Evolutionary conservation across 1,140 invertebrate genomes (phyloP).

Genomic region (Megalopta genalis): DNA sequence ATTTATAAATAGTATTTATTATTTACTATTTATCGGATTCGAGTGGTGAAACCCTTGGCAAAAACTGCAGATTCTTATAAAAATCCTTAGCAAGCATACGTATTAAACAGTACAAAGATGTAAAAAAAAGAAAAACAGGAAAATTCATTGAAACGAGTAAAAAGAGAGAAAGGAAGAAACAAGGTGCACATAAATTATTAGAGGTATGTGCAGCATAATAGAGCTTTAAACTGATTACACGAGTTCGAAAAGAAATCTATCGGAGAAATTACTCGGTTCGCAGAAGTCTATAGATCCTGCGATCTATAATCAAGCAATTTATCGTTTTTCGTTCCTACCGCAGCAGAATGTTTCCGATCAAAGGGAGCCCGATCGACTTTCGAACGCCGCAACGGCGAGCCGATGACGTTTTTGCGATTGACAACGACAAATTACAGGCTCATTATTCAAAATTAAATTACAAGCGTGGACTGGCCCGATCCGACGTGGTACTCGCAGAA

Average conservation of each 20-base stretch:
- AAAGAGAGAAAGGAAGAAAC: too few species aligned
- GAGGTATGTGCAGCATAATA: too few species aligned
- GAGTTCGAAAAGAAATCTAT: background rate
- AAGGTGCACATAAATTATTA: too few species aligned
- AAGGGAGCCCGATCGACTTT: background rate
- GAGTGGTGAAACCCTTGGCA: too few species aligned
- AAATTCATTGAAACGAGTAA: too few species aligned
- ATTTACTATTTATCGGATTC: too few species aligned
- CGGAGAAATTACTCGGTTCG: background rate
- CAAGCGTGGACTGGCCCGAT: background rate
- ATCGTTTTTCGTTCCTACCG: background rate
- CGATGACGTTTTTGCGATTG: background rate
- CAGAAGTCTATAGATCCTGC: background rate
- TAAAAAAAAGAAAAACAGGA: too few species aligned
- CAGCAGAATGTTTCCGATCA: background rate
- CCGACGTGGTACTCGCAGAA: background rate
- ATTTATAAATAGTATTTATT: background rate
- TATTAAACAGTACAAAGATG: too few species aligned
- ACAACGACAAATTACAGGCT: conserved; percentile 5
- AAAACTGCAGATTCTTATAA: too few species aligned
- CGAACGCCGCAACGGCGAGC: conserved; percentile 2
- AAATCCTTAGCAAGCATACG: too few species aligned
- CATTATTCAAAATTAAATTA: conserved; percentile 39
- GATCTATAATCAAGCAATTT: background rate
- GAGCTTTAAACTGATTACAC: too few species aligned